Base-by-base conservation (phyloP, 2,888 invertebrate species). In the Sinelater perroti region DNA sequence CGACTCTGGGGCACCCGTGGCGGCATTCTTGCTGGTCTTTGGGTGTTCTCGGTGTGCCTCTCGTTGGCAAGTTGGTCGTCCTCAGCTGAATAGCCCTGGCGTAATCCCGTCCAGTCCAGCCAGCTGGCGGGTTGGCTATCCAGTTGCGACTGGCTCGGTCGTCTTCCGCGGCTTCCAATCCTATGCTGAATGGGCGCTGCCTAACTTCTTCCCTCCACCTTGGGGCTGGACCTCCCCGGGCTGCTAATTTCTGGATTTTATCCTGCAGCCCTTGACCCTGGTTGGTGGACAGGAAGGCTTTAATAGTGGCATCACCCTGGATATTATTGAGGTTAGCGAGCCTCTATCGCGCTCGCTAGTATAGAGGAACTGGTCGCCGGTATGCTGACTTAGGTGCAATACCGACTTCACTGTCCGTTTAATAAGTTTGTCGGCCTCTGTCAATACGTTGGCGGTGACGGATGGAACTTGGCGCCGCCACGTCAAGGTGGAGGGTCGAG, bases 391-490 rank as follows among this genome's bases (percentile, higher is more conserved):
- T 0, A 77, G 66, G 7, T 66, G 61, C 1, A 76, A 49, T 68
- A 71, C 70, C 3, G 31, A 55, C 44, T 76, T 64, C 0, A 73
- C 62, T 0, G 63, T 60, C 0, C 36, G 53, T 33, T 74, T 67
- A 20, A 77, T 66, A 26, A 68, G 57, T 0, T 67, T 30, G 54
- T 79, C 78, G 14, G 73, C 56, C 28, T 67, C 62, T 1, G 66
- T 59, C 0, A 79, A 60, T 0, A 33, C 14, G 0, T 38, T 57
- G n/a, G 0, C 56, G 51, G 67, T 67, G 0, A 66, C 35, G 1
- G 56, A 56, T 0, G 73, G 72, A 1, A 72, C 60, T 30, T 76
- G 76, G n/a, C n/a, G n/a, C n/a, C n/a, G n/a, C n/a, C n/a, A n/a
- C n/a, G n/a, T n/a, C n/a, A n/a, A n/a, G n/a, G n/a, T n/a, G n/a